Percentiles rank a stretch among this genome's conserved stretches.
Conservation (phyloP, 2,797 vertebrate genomes). For the Neoniphon sammara region DNA sequence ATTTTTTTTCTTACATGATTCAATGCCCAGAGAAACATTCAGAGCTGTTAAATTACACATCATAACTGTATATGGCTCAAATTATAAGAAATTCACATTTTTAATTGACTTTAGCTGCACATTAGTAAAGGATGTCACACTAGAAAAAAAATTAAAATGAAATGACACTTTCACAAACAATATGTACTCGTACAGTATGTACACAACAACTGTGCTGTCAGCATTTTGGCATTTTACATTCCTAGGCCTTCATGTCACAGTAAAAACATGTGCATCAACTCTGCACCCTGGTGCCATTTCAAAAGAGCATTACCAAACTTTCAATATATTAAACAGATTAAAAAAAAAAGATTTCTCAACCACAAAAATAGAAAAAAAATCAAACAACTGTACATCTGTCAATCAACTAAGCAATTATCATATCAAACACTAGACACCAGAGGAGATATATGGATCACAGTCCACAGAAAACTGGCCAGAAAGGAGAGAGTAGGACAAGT, state of each 20-base stretch:
- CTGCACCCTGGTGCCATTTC: background rate
- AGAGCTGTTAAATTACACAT: background rate
- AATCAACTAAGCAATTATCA: background rate
- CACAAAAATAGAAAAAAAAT: slow-evolving; percentile 6
- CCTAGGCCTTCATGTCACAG: too few species aligned
- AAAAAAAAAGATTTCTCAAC: background rate
- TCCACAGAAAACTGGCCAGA: slow-evolving; percentile 10
- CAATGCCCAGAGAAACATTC: background rate
- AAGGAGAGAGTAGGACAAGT: slow-evolving; percentile 23
- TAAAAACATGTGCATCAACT: background rate
- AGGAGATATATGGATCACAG: slow-evolving; percentile 20
- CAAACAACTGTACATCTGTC: background rate
- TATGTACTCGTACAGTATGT: background rate
- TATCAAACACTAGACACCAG: background rate
- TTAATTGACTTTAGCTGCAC: slow-evolving; percentile 5
- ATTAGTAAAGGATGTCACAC: background rate
- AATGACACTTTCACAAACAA: slow-evolving; percentile 14
- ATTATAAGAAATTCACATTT: background rate
- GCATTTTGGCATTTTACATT: background rate
- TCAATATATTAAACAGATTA: slow-evolving; percentile 7
- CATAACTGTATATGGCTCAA: background rate
- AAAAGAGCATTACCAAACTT: background rate
- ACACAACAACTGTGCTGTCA: background rate
- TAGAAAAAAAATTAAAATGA: background rate
- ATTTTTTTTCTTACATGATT: background rate